These are phyloP conservation scores for Platyrinchus mystaceus DNA, from an alignment of 2,797 vertebrate genomes.

Conservation along the genomic window DNA sequence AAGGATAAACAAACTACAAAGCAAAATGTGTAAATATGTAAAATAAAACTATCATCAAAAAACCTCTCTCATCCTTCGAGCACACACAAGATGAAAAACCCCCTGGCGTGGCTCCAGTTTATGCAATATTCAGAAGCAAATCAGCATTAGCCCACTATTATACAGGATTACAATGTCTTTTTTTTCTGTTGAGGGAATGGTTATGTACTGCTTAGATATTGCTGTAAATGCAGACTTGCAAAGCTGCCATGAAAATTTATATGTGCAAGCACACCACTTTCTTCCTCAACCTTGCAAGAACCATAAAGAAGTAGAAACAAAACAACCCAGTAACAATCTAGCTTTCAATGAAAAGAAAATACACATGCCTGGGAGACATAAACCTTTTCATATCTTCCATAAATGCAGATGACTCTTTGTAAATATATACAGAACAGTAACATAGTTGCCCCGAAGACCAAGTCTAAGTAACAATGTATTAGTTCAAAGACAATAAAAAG, in stretches of 20 bases:
- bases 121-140: background rate
- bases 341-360: background rate
- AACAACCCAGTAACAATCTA: background rate
- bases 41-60: background rate
- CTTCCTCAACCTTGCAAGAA: background rate
- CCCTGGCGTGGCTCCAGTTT: background rate
- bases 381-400: background rate
- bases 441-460: background rate
- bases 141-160: background rate
- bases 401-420: background rate
- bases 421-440: background rate
- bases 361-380: background rate
- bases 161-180: background rate
- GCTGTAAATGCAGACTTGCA: background rate
- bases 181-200: background rate
- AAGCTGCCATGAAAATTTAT: background rate
- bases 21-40: background rate
- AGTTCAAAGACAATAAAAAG: background rate
- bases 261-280: background rate
- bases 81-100: background rate
- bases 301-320: background rate
- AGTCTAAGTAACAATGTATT: background rate
- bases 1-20: background rate
- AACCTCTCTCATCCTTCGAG: background rate
- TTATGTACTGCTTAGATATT: background rate